Evolutionary conservation across 2,888 invertebrate genomes (phyloP).

Genomic region (Pristionchus maxplancki): DNA sequence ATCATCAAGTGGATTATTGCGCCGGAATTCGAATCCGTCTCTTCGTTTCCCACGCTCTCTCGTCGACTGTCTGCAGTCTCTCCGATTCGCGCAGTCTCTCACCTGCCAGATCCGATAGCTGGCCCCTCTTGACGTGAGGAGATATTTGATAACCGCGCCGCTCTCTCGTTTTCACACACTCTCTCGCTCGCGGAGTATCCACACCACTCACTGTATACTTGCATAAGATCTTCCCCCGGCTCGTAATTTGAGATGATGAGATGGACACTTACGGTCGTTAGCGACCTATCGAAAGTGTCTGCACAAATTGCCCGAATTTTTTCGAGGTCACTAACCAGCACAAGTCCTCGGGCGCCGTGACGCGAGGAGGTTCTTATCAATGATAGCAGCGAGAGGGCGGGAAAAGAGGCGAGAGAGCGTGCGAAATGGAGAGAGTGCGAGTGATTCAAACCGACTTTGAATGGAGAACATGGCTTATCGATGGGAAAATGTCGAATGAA

Average conservation of each 20-base stretch:
- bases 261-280: background rate
- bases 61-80: background rate
- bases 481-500: slow-evolving; percentile 14
- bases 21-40: background rate
- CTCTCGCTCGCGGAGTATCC: background rate
- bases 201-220: slow-evolving; percentile 38
- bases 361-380: background rate
- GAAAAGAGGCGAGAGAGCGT: background rate
- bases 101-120: slow-evolving; percentile 33
- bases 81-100: background rate
- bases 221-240: background rate
- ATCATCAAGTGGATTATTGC: slow-evolving; percentile 34
- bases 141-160: slow-evolving; percentile 41
- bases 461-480: background rate
- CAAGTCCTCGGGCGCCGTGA: slow-evolving; percentile 28
- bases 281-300: background rate
- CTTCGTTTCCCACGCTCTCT: background rate
- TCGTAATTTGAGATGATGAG: slow-evolving; percentile 4
- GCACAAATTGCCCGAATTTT: background rate
- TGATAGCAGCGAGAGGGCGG: background rate
- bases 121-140: slow-evolving; percentile 46
- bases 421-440: background rate
- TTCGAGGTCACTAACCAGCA: background rate
- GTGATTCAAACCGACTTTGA: slow-evolving; percentile 3
- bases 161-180: slow-evolving; percentile 22